Percentiles rank a stretch among this genome's conserved stretches.
phyloP scores from a whole-genome alignment of 92 coral and sea anemone genomes.

The Micromussa lordhowensis region DNA sequence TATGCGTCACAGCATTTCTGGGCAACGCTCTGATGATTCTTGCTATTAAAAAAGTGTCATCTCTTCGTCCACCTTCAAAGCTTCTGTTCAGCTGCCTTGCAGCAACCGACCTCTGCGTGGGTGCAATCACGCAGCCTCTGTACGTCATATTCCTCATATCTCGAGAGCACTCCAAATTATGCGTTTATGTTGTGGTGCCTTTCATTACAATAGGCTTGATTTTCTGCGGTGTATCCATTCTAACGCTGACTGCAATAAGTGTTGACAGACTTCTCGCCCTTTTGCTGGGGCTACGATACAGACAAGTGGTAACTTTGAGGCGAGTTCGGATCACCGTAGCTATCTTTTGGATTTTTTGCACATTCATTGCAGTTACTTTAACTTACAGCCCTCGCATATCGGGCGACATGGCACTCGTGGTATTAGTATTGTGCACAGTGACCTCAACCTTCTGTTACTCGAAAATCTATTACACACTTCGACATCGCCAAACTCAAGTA shows the following conservation, averaged over 20 bases:
- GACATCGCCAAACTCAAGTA: not conserved
- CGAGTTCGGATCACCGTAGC: not conserved
- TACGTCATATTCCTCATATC: not conserved
- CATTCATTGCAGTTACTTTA: not conserved
- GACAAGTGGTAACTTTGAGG: not conserved
- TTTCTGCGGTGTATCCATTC: not conserved
- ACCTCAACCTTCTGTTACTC: not conserved
- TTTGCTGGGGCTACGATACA: not conserved
- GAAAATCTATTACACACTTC: not conserved
- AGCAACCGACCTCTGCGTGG: not conserved
- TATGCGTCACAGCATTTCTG: not conserved
- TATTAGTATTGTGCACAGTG: not conserved
- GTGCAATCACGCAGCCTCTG: not conserved
- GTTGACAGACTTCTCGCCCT: not conserved
- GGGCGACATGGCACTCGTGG: not conserved
- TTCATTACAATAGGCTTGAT: not conserved
- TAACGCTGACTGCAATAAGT: not conserved
- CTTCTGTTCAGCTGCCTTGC: not conserved
- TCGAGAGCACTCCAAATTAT: not conserved
- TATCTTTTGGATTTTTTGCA: not conserved
- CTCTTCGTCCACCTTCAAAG: not conserved
- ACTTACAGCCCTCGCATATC: not conserved
- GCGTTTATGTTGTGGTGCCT: not conserved
- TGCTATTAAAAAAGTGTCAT: not conserved
- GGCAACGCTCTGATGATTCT: not conserved